These are phyloP conservation scores for Grallaria varia DNA, from an alignment of 2,113 vertebrate species.

Conservation along the genomic window DNA sequence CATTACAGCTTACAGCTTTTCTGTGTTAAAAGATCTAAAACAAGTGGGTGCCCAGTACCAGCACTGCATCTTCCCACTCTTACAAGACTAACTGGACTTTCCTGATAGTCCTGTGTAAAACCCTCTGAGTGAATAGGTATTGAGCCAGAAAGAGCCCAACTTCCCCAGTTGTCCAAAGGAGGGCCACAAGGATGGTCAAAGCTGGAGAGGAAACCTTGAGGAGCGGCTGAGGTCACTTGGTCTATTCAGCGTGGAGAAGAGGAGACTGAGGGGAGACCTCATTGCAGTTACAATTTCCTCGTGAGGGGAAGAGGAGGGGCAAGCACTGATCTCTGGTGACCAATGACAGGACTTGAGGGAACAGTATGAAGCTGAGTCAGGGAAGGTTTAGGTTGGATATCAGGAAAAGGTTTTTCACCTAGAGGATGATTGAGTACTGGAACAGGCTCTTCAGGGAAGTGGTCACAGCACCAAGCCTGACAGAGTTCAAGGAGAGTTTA, in stretches of 20 bases:
- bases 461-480: background rate
- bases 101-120: background rate
- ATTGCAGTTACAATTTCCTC: background rate
- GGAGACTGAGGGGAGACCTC: background rate
- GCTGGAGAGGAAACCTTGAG: background rate
- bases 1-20: background rate
- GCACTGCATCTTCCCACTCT: background rate
- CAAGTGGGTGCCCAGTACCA: background rate
- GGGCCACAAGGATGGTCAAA: background rate
- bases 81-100: background rate
- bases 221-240: background rate
- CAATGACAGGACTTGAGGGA: background rate
- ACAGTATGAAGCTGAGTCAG: background rate
- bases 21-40: rapidly evolving
- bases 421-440: background rate
- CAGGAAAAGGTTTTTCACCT: background rate
- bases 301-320: background rate
- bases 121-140: background rate
- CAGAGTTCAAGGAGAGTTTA: background rate
- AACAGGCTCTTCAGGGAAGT: background rate
- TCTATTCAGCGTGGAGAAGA: background rate
- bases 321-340: background rate
- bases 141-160: background rate
- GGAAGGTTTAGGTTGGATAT: background rate
- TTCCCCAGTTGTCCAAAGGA: background rate